Conservation (phyloP, 92 coral and sea anemone species). For the Bergia puertoricense region DNA sequence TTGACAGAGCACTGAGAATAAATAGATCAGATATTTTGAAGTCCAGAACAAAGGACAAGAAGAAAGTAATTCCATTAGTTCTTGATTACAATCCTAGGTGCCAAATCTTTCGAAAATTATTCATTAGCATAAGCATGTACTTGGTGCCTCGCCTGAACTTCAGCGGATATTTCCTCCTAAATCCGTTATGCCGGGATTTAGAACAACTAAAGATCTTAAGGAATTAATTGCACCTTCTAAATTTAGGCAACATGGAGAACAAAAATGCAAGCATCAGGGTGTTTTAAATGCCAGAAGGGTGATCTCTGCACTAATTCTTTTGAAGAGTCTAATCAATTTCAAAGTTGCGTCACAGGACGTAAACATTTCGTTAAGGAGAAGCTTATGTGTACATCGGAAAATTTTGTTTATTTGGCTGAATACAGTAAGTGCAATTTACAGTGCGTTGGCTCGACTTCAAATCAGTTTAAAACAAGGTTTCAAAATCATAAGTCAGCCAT, state of each 20-base stretch:
- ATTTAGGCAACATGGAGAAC: not conserved
- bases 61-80: slow-evolving; percentile 24
- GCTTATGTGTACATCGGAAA: too few relatives aligned
- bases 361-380: too few relatives aligned
- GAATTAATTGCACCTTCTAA: slow-evolving; percentile 7
- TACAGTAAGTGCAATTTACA: too few relatives aligned
- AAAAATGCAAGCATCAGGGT: not conserved
- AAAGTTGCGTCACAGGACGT: too few relatives aligned
- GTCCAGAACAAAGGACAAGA: not conserved
- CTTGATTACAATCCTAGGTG: slow-evolving; percentile 34
- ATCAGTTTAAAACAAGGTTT: too few relatives aligned
- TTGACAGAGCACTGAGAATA: not conserved
- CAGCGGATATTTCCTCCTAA: slow-evolving; percentile 15
- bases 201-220: not conserved
- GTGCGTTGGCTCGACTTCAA: too few relatives aligned
- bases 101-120: slow-evolving; percentile 9
- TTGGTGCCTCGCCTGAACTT: not conserved
- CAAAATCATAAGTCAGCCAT: too few relatives aligned
- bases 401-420: too few relatives aligned
- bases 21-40: slow-evolving; percentile 1
- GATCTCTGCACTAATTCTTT: too few relatives aligned
- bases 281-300: not conserved
- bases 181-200: not conserved
- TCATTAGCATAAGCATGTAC: not conserved
- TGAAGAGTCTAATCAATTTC: too few relatives aligned